Evolutionary conservation across 2,113 vertebrate species (phyloP), one percentile per base, ranked within the genome.

Genomic region (Pantherophis guttatus): DNA sequence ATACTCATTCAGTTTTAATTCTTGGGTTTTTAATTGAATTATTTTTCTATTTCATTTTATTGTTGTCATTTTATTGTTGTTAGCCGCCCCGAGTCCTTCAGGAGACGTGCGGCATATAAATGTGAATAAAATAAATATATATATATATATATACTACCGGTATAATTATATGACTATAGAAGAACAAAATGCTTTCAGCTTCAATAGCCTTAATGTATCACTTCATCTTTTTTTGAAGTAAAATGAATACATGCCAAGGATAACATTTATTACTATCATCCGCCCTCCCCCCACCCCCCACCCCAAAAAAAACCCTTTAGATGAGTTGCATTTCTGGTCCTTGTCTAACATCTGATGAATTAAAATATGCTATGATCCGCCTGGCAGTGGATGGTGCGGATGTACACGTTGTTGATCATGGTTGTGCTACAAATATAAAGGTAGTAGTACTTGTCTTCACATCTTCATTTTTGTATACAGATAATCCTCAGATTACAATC

Each of bases 301-400:
- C 0, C 39, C 39, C 1, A 39, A 39, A 39, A 39, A 39, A 39
- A 39, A 39, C 0, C n/a, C 55, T 95, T 94, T 87, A 99, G 99
- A 95, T 98, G 95, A 98, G 96, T 94, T 98, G 98, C 94, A 95
- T 99, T 92, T 98, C 99, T 44, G 99, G 99, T 48, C 99, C 98
- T 5, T 99, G 99, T 95, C 98, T 98, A 92, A 98, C 98, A 0
- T 99, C 99, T 2, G 99, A 99, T 97, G 99, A 99, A 75, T 97
- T 99, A 52, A 99, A 99, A 94, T 99, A 99, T 95, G 99, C 98
- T 2, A 99, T 99, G 99, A 99, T 98, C 26, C 98, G 99, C 10
- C 94, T 99, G 93, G 98, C 99, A 10, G 97, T 99, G 92, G 99
- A 99, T 92, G 99, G 99, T 93, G 98, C 98, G n/a, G 99, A 99